These are phyloP conservation scores for Kuschelorhynchus macadamiae DNA, from an alignment of 2,888 invertebrate genomes.

Conservation along the genomic window DNA sequence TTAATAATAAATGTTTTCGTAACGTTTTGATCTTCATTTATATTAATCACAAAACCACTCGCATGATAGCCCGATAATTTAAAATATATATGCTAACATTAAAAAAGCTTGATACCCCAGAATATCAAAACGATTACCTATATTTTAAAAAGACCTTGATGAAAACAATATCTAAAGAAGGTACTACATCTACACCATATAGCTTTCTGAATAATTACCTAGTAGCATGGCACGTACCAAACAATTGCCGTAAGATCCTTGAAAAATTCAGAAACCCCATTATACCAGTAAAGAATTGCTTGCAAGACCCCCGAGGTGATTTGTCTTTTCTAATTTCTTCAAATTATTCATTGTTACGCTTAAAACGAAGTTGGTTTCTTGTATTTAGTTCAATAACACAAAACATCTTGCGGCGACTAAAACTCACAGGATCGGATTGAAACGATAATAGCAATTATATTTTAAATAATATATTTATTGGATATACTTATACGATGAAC, in stretches of 20 bases:
- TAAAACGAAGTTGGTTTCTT: conserved; percentile 18
- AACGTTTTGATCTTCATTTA: too few relatives aligned
- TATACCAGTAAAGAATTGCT: conserved; percentile 4
- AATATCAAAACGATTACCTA: too few relatives aligned
- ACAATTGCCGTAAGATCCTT: conserved; percentile 16
- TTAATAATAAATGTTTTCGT: too few relatives aligned
- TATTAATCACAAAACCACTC: too few relatives aligned
- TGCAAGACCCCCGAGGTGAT: conserved; percentile 10
- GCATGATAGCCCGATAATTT: too few relatives aligned
- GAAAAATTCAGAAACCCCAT: conserved; percentile 16
- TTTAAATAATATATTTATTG: too few relatives aligned
- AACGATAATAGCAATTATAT: too few relatives aligned
- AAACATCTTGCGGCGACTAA: not conserved
- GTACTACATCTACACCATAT: too few relatives aligned
- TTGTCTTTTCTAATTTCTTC: conserved; percentile 2
- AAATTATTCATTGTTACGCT: conserved; percentile 6
- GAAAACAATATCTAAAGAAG: not conserved
- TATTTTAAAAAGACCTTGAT: not conserved
- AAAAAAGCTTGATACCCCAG: too few relatives aligned
- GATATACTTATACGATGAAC: too few relatives aligned
- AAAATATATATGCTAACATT: too few relatives aligned
- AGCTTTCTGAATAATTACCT: not conserved
- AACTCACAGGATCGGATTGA: not conserved
- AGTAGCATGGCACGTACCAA: conserved; percentile 14
- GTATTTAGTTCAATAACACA: conserved; percentile 1